phyloP scores from a whole-genome alignment of 2,113 vertebrate genomes.

The Amia ocellicauda region DNA sequence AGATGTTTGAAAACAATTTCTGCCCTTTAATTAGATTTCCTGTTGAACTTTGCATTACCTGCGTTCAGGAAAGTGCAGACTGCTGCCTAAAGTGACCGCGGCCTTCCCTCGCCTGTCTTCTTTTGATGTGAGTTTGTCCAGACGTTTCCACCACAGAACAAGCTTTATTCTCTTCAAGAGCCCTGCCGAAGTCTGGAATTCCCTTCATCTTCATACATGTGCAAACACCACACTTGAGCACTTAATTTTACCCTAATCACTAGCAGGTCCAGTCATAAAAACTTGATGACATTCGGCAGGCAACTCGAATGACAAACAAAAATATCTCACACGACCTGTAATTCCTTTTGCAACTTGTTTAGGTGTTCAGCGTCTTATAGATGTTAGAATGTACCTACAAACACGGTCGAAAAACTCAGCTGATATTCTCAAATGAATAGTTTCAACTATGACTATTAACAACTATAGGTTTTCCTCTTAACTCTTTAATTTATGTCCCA shows the following conservation, averaged over 20 bases:
- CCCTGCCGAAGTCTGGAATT: constrained; percentile 18
- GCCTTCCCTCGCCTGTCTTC: background rate
- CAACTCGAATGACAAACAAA: background rate
- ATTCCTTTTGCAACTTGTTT: too few relatives aligned
- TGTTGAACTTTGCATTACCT: constrained; percentile 57
- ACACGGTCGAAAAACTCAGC: too few relatives aligned
- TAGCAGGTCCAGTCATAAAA: constrained; percentile 25
- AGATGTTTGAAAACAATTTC: constrained; percentile 36
- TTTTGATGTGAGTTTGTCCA: constrained; percentile 42
- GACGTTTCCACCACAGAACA: constrained; percentile 44
- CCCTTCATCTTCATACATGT: background rate
- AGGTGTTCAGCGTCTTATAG: too few relatives aligned
- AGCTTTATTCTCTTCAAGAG: constrained; percentile 41
- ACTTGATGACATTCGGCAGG: background rate
- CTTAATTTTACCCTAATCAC: constrained; percentile 22
- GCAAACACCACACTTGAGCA: constrained; percentile 40
- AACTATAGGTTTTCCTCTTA: too few relatives aligned
- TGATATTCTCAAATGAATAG: too few relatives aligned
- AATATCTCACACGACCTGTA: too few relatives aligned
- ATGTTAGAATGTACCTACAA: too few relatives aligned
- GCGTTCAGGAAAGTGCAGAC: constrained; percentile 12
- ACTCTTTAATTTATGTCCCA: too few relatives aligned
- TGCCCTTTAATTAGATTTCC: constrained; percentile 47
- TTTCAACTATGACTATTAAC: too few relatives aligned
- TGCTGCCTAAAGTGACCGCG: background rate